These are phyloP conservation scores for Neodiprion fabricii DNA, from an alignment of 1,140 invertebrate species.

Conservation along the genomic window DNA sequence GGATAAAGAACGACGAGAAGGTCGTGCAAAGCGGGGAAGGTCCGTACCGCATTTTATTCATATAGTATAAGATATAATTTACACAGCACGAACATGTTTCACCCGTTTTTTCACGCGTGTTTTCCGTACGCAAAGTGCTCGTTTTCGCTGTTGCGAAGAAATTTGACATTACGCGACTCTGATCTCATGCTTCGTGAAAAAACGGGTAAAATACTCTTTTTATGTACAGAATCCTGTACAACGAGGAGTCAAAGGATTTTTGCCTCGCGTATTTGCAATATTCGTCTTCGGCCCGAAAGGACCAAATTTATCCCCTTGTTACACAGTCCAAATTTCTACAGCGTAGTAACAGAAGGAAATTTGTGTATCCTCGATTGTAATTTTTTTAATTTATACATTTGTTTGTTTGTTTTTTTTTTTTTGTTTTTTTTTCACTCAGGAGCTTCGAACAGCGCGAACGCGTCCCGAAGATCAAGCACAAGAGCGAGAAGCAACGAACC, in stretches of 20 bases:
- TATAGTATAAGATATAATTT: neutral
- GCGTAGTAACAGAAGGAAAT: too few species aligned
- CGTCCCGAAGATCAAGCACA: constrained; percentile 33
- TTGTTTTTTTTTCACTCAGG: neutral
- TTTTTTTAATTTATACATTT: too few species aligned
- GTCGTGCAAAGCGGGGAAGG: constrained; percentile 32
- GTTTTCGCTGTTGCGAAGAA: neutral
- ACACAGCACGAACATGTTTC: too few species aligned
- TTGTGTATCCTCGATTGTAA: too few species aligned
- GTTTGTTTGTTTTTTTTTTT: neutral
- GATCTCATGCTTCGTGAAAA: constrained; percentile 3
- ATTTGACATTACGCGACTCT: neutral
- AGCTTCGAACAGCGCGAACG: neutral
- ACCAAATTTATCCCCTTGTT: too few species aligned
- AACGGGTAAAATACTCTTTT: neutral
- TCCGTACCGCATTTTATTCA: neutral
- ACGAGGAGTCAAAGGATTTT: too few species aligned
- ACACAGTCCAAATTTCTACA: too few species aligned
- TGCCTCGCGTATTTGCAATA: too few species aligned
- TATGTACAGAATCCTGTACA: too few species aligned
- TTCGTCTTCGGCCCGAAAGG: too few species aligned
- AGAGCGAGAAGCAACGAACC: constrained; percentile 32
- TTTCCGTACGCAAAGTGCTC: neutral
- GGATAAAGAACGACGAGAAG: constrained; percentile 66
- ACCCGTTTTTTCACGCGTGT: too few species aligned